Evolutionary conservation across 2,797 vertebrate species (phyloP), one percentile per base, ranked within the genome.

Genomic region (Onychomys arenicola): DNA sequence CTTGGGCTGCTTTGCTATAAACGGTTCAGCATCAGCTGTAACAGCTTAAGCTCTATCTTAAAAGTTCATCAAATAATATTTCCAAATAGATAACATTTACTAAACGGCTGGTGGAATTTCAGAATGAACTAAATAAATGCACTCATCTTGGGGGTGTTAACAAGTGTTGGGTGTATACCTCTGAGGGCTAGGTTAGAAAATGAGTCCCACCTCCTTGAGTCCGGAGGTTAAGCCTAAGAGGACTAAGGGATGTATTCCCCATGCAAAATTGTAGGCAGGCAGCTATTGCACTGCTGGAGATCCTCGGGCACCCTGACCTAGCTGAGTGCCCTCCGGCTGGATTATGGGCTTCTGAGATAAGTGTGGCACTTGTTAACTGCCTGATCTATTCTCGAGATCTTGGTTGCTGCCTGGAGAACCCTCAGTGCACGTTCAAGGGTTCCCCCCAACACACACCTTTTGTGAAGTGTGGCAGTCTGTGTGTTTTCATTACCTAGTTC

Each of bases 401-500:
- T n/a, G 49, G 40, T 89, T 17, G 40, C 73, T 78, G 69, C 57
- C 46, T 91, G 3, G 57, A 73, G 67, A 95, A 93, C 69, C 57
- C 57, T 46, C 69, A 63, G 57, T 40, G 12, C 46, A 27, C 12
- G 55, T 14, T n/a, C 8, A 1, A 80, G 69, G 32, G 73, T 2
- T 13, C 37, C 63, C 10, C 63, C 13, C 23, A 0, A 52, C 13
- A 0, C 52, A 14, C 14, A 17, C 14, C 52, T 52, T 7, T 57
- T 32, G 13, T 37, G 90, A 82, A 71, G 12, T 19, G 49, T n/a
- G 52, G 29, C 32, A 43, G 32, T 63, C 40, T 49, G 34, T 29
- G n/a, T 19, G 14, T 57, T 91, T 83, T 88, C 82, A 78, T 95
- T 78, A 21, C 71, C 55, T 80, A 43, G 78, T 87, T 88, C 75